Base-by-base conservation (phyloP, 1,140 invertebrate species). In the Cherax quadricarinatus region DNA sequence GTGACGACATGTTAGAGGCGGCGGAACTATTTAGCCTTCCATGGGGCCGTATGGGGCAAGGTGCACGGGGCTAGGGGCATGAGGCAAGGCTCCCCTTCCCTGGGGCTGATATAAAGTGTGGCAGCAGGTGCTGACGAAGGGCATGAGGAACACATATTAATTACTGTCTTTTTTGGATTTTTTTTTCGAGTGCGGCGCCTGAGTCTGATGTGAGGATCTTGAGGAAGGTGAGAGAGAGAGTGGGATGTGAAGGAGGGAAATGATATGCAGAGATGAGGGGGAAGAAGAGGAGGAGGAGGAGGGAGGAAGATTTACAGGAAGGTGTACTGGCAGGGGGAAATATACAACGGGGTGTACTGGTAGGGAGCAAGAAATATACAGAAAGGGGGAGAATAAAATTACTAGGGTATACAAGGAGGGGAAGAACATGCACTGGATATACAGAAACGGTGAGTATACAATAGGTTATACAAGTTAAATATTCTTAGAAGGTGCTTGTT, bases 1-100 rank as follows among this genome's bases (percentile, higher is more conserved):
- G 16, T 49, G 79, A 49, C 7, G 41, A 51, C 1, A 70, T 48
- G 24, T 21, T 41, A 1, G 18, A 60, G 70, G 6, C 2, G 53
- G 51, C 48, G 85, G 73, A 78, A 87, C 79, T 87, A 87, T 87
- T 78, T 78, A 87, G 70, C 75, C 49, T 78, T 66, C 73, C 85
- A 18, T 12, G 73, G 85, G 85, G 66, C 30, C 24, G 3, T 9
- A 21, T 4, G 10, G 16, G 48, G 79, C 30, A 51, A 48, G 79
- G 16, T 24, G 60, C 60, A 60, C 53, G 14, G 30, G 2, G 60
- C 60, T 41, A 3, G 14, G 30, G 2, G 30, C 30, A 41, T 41
- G 30, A 2, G 30, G 30, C 30, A 41, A 1, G 30, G 30, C 30
- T 2, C 30, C 30, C 30, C 30, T 41, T 41, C 2, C 30, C 30